Conservation (phyloP, 2,797 vertebrate species). For the Chelon labrosus region DNA sequence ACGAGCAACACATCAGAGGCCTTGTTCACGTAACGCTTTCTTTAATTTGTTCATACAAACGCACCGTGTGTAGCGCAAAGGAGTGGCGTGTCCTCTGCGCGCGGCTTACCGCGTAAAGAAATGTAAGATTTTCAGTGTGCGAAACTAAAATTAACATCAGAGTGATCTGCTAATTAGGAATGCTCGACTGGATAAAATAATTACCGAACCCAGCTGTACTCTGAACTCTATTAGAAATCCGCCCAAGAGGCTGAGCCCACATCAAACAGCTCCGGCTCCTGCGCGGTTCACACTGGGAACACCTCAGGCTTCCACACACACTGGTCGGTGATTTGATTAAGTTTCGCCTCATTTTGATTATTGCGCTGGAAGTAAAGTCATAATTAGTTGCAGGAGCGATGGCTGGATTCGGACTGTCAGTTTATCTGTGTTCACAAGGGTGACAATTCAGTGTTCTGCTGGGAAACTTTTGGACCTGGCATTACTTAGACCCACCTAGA, state of each 20-base stretch:
- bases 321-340: constrained; percentile 49
- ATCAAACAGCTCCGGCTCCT: constrained; percentile 25
- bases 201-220: constrained; percentile 43
- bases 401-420: constrained; percentile 7
- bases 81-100: neutral
- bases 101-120: neutral
- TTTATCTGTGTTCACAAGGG: neutral
- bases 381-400: constrained; percentile 15
- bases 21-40: constrained; percentile 15
- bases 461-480: too few species aligned
- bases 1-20: constrained; percentile 17
- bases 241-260: constrained; percentile 19
- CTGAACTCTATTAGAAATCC: constrained; percentile 26
- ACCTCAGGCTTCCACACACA: constrained; percentile 9
- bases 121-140: neutral
- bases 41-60: constrained; percentile 20
- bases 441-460: too few species aligned
- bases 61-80: neutral
- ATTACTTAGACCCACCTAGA: too few species aligned
- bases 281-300: constrained; percentile 32
- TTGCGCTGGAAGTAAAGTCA: neutral
- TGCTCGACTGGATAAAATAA: constrained; percentile 52
- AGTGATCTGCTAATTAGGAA: constrained; percentile 57
- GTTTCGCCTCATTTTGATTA: constrained; percentile 21
- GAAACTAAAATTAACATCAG: constrained; percentile 28